Evolutionary conservation across 1,140 invertebrate genomes (phyloP).

Genomic region (Sycobia sp.): DNA sequence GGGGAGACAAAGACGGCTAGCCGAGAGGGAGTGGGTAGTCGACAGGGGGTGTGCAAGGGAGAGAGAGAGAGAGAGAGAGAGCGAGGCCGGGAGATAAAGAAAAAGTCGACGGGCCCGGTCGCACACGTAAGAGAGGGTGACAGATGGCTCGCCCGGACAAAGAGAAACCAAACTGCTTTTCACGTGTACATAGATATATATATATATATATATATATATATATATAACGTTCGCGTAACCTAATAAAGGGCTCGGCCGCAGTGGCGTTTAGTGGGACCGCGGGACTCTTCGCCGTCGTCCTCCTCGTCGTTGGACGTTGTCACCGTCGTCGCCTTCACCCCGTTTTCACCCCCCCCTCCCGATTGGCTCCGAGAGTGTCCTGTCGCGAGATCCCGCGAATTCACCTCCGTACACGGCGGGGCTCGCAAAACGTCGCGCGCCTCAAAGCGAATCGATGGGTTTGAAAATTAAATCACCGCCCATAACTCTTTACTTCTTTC

Average conservation of each 20-base stretch:
- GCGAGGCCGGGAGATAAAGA: conserved; percentile 25
- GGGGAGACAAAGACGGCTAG: neutral
- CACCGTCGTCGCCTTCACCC: too few species aligned
- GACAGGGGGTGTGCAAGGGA: neutral
- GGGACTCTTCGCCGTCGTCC: too few species aligned
- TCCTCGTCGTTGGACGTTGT: too few species aligned
- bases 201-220: too few species aligned
- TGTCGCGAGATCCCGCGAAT: too few species aligned
- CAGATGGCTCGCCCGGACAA: conserved; percentile 51
- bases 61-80: neutral
- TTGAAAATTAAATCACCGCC: conserved; percentile 49
- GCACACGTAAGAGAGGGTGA: conserved; percentile 41
- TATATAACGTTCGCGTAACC: conserved; percentile 47
- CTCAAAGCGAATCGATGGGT: conserved; percentile 42
- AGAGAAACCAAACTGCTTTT: conserved; percentile 47
- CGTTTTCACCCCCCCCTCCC: too few species aligned
- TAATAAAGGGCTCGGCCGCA: conserved; percentile 43
- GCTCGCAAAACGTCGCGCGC: conserved; percentile 8
- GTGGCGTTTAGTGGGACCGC: conserved; percentile 1
- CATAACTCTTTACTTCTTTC: neutral
- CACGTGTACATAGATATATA: too few species aligned
- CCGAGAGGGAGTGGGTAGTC: neutral
- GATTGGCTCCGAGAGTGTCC: too few species aligned
- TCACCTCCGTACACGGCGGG: too few species aligned
- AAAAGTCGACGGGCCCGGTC: conserved; percentile 8